Conservation (phyloP, 2,797 vertebrate species). For the Onychomys torridus region DNA sequence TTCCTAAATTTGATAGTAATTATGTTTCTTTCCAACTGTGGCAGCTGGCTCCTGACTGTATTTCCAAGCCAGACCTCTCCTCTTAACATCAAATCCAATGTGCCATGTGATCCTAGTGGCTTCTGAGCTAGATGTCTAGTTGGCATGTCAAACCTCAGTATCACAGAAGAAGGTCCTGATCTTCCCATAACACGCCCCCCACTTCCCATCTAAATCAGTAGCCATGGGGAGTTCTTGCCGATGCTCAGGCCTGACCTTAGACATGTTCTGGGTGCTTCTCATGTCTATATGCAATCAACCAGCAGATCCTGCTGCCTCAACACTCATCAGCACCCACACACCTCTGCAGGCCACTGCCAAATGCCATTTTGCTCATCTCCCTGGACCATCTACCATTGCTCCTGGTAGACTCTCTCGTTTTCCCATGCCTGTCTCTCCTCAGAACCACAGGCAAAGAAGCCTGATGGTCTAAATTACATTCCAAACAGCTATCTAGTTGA, state of each 20-base stretch:
- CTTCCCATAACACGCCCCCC: neutral
- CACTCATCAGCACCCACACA: neutral
- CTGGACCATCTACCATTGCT: neutral
- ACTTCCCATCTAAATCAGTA: neutral
- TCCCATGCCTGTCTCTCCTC: accelerated
- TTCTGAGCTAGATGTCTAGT: neutral
- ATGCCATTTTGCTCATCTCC: neutral
- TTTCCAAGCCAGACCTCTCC: neutral
- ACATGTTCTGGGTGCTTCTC: neutral
- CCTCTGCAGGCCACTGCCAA: too few relatives aligned
- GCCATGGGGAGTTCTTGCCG: neutral
- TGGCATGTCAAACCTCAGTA: neutral
- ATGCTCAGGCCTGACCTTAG: neutral
- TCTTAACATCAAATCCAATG: neutral
- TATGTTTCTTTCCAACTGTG: neutral
- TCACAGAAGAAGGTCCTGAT: neutral
- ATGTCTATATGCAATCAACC: too few relatives aligned
- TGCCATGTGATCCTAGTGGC: neutral
- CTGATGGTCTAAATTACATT: neutral
- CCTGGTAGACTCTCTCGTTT: neutral
- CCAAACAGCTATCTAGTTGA: neutral
- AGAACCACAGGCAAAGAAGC: neutral
- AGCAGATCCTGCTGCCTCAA: neutral
- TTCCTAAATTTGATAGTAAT: neutral
- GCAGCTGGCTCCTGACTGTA: neutral